These are phyloP conservation scores for Drosophila ironensis DNA, from an alignment of 1,140 invertebrate species.

Conservation along the genomic window DNA sequence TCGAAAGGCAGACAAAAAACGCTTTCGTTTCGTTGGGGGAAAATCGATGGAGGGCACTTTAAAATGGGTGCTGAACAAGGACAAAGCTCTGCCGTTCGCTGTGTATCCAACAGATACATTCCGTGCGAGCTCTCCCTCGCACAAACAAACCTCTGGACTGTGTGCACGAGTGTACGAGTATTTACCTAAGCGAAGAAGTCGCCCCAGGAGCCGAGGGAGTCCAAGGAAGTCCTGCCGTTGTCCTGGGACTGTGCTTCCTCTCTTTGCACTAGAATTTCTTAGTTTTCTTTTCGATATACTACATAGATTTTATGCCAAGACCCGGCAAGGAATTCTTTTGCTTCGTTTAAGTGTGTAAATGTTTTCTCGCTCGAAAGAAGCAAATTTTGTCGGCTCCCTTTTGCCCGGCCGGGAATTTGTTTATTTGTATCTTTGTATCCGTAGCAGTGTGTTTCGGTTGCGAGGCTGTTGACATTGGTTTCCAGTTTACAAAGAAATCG, in stretches of 20 bases:
- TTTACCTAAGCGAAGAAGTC: conserved; percentile 39
- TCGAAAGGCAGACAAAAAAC: background rate
- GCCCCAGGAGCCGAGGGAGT: background rate
- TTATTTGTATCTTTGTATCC: conserved; percentile 30
- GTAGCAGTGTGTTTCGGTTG: conserved; percentile 13
- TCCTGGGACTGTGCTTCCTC: background rate
- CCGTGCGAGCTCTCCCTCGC: background rate
- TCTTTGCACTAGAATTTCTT: conserved; percentile 47
- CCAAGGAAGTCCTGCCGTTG: conserved; percentile 1
- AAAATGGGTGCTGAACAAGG: conserved; percentile 25
- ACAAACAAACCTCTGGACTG: conserved; percentile 10
- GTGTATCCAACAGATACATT: conserved; percentile 42
- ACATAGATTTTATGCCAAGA: conserved; percentile 34
- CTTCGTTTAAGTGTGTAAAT: conserved; percentile 58
- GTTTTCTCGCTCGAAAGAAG: conserved; percentile 48
- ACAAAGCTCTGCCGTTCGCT: conserved; percentile 5
- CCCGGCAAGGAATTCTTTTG: conserved; percentile 43
- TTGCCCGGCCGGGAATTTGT: conserved; percentile 39
- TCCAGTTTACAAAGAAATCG: conserved; percentile 64
- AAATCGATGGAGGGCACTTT: conserved; percentile 43
- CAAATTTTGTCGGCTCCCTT: conserved; percentile 39
- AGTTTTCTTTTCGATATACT: conserved; percentile 48
- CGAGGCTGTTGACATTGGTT: conserved; percentile 65
- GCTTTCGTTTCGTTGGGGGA: too few relatives aligned
- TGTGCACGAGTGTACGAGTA: conserved; percentile 11